Evolutionary conservation across 2,888 invertebrate genomes (phyloP), one percentile per base, ranked within the genome.

Genomic region (Poecilus cupreus): DNA sequence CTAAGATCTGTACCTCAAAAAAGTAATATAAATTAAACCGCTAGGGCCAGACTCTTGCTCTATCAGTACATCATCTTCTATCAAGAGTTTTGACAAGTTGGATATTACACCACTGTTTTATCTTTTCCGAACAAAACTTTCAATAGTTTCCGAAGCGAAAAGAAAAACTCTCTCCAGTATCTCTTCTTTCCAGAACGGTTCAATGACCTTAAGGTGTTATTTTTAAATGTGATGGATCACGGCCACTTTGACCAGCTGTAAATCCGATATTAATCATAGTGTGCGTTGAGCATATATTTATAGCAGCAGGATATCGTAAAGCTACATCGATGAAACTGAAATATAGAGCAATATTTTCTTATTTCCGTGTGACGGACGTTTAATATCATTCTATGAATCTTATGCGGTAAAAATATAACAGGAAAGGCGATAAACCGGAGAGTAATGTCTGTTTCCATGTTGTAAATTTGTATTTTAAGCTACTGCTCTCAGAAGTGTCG

Each of bases 81-180:
- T 3, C 54, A 54, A 18, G 20, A 54, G 10, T 54, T 54, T 54
- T 54, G 54, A 20, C 54, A 54, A 22, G 54, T 18, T 3, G 10
- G 20, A 54, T 54, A 54, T 20, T 54, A 22, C 18, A 22, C 54
- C 54, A 54, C 54, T 54, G 54, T 54, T 54, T 20, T 18, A 54
- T 54, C 54, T 54, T 54, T 10, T 18, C 18, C 18, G 18, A 10
- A 11, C 54, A 54, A 18, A 54, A 18, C 20, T 54, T 54, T 20
- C 54, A 20, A 54, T 54, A 54, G 54, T 54, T 49, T 20, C 11
- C 22, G 54, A 54, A 54, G 18, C 54, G 22, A 54, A 54, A 54
- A 32, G 32, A 32, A 32, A 54, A 18, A 54, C n/a, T 11, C 20
- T 20, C 18, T 18, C 51, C 20, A 51, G 51, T 20, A 51, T 20